Evolutionary conservation across 2,113 vertebrate species (phyloP).

Genomic region (Dasyprocta punctata): DNA sequence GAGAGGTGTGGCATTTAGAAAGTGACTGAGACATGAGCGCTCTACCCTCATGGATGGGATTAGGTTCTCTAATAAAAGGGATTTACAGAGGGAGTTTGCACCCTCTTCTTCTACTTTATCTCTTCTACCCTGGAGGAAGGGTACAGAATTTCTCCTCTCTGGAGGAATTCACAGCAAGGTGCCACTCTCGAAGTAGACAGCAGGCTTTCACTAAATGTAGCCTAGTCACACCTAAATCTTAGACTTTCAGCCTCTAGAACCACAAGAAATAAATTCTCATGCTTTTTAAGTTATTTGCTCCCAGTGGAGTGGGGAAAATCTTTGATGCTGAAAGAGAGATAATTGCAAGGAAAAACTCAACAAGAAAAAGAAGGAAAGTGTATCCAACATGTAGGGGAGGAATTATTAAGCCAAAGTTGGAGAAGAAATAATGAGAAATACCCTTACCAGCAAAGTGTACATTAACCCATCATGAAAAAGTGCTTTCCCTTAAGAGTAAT

Average conservation of each 20-base stretch:
- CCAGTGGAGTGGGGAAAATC: not conserved
- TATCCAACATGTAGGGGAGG: not conserved
- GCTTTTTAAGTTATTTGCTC: not conserved
- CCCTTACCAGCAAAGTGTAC: not conserved
- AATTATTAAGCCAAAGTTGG: not conserved
- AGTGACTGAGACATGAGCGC: not conserved
- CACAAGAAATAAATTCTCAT: not conserved
- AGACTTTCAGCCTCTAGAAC: not conserved
- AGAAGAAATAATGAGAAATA: not conserved
- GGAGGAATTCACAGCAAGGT: not conserved
- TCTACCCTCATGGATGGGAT: not conserved
- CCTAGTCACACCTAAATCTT: not conserved
- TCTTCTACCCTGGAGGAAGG: not conserved
- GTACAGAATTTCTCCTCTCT: too few species aligned
- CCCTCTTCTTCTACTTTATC: not conserved
- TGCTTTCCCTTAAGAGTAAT: not conserved
- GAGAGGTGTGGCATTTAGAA: not conserved
- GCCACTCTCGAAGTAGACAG: too few species aligned
- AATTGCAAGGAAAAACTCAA: not conserved
- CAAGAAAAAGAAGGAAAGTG: not conserved
- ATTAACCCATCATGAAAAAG: not conserved
- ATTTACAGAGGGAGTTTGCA: not conserved
- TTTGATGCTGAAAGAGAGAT: not conserved
- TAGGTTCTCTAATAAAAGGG: not conserved
- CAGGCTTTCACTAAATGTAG: not conserved